Percentiles rank a stretch among this genome's conserved stretches.
phyloP scores from a whole-genome alignment of 2,888 invertebrate species.

The Euplexia lucipara region DNA sequence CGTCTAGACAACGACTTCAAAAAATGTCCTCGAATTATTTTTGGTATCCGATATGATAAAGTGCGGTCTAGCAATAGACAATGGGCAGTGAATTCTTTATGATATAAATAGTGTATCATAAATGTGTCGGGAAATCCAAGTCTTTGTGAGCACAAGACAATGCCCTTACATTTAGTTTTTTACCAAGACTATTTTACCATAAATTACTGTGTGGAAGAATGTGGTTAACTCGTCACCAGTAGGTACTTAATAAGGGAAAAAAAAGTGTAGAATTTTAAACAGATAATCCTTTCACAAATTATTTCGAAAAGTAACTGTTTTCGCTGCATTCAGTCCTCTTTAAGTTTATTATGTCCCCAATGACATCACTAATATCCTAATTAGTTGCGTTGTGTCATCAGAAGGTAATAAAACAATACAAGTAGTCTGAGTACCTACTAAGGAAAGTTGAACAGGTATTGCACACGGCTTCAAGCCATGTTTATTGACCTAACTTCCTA shows the following conservation, averaged over 20 bases:
- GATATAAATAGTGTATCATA: conserved; percentile 54
- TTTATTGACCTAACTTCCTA: conserved; percentile 32
- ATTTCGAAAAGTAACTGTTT: conserved; percentile 21
- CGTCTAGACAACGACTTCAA: conserved; percentile 35
- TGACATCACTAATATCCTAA: conserved; percentile 63
- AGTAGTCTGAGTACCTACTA: conserved; percentile 51
- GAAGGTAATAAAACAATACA: conserved; percentile 56
- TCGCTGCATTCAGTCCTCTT: conserved; percentile 13
- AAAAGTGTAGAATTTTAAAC: not conserved
- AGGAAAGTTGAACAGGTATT: conserved; percentile 58
- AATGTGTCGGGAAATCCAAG: conserved; percentile 60
- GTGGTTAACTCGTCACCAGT: conserved; percentile 3
- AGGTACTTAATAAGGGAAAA: conserved; percentile 6
- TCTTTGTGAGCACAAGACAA: conserved; percentile 56
- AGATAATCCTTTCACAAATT: not conserved
- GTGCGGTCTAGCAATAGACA: conserved; percentile 42
- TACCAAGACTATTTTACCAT: conserved; percentile 48
- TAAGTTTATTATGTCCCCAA: conserved; percentile 51
- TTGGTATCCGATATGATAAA: conserved; percentile 44
- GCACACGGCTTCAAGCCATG: conserved; percentile 46
- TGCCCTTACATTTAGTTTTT: conserved; percentile 50
- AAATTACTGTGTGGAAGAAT: conserved; percentile 45
- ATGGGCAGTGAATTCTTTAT: conserved; percentile 55
- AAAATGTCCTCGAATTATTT: conserved; percentile 44
- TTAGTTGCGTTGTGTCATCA: conserved; percentile 52